Evolutionary conservation across 2,797 vertebrate species (phyloP), one percentile per base, ranked within the genome.

Genomic region (Rhinoraja longicauda): DNA sequence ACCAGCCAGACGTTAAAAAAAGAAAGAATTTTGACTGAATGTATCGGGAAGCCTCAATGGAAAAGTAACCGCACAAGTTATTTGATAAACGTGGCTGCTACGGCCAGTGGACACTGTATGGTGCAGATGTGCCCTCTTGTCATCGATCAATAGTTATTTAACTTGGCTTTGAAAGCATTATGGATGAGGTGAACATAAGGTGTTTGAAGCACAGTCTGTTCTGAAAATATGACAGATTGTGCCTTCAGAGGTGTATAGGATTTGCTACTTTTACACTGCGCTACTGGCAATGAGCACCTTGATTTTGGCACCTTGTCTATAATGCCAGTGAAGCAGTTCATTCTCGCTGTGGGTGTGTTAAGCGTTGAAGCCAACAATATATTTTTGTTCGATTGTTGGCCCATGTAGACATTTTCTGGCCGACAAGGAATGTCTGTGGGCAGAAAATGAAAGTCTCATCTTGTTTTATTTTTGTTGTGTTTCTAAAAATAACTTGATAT

Each of bases 181-280:
- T 24, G 70, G 67, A 36, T 88, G 62, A 88, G 67, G 17, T n/a
- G 21, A 67, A n/a, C 88, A 36, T 8, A 67, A 67, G 84, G 84
- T 88, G 19, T 88, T 88, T 67, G n/a, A 57, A 88, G 59, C 84
- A 67, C 84, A 36, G 62, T 88, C 84, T 88, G 84, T 88, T 88
- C 84, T 67, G 59, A 0, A 67, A 88, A 19, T 88, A n/a, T 36
- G n/a, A 36, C 84, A 88, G 62, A 88, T 88, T 88, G 62, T 67
- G 59, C 36, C 62, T 88, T 88, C n/a, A 21, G 84, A 32, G 84
- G 64, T 88, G 17, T 88, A 67, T 88, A 62, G 84, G 19, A 36
- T 88, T 67, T 88, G 84, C 84, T 21, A 24, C n/a, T 21, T n/a
- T 67, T 36, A 64, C 84, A 88, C 24, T 64, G n/a, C n/a, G 67